Evolutionary conservation across 1,140 invertebrate genomes (phyloP).

Genomic region (Carcinoscorpius rotundicauda): DNA sequence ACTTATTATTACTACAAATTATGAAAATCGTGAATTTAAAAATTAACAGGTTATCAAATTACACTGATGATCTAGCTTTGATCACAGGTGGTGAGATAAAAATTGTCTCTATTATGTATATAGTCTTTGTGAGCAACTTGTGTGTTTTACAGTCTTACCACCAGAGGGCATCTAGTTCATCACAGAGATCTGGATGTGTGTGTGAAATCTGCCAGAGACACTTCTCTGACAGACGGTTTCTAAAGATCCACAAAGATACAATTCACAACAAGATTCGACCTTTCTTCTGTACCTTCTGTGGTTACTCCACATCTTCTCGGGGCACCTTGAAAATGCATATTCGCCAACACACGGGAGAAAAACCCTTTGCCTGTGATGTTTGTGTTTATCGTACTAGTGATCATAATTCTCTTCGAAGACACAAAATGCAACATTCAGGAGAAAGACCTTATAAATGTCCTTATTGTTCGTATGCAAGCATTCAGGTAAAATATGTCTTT

Average conservation of each 20-base stretch:
- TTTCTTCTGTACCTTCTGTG: constrained; percentile 44
- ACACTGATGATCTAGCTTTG: too few relatives aligned
- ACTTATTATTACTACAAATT: too few relatives aligned
- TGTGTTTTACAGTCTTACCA: too few relatives aligned
- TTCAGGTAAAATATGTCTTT: constrained; percentile 31
- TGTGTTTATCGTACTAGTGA: constrained; percentile 34
- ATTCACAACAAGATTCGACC: constrained; percentile 39
- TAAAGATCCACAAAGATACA: background rate
- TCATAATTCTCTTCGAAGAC: constrained; percentile 37
- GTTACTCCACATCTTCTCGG: constrained; percentile 26
- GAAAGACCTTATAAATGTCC: constrained; percentile 48
- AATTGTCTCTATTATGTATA: too few relatives aligned
- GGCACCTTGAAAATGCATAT: constrained; percentile 31
- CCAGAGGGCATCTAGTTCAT: too few relatives aligned
- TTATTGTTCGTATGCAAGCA: constrained; percentile 52
- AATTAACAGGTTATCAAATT: too few relatives aligned
- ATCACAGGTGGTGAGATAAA: too few relatives aligned
- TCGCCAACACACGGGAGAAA: constrained; percentile 31
- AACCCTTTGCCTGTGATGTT: constrained; percentile 36
- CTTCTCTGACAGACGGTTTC: constrained; percentile 14
- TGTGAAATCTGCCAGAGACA: constrained; percentile 19
- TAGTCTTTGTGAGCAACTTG: too few relatives aligned
- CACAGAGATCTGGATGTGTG: background rate
- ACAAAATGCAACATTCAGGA: constrained; percentile 35
- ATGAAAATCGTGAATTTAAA: too few relatives aligned